Evolutionary conservation across 2,113 vertebrate species (phyloP).

Genomic region (Carettochelys insculpta): DNA sequence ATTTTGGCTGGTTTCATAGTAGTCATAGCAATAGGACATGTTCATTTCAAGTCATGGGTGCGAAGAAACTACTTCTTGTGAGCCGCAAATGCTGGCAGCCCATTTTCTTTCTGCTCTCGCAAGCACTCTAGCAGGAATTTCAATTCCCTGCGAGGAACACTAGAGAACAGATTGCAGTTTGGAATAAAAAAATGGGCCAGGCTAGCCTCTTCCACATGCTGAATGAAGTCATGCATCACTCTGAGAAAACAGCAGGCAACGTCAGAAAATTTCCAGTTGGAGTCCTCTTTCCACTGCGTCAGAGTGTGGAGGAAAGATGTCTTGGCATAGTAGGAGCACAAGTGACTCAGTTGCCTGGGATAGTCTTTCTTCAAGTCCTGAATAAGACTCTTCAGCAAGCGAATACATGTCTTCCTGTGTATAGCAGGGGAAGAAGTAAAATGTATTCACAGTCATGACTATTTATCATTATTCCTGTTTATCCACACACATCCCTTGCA

Average conservation of each 20-base stretch:
- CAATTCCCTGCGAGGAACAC: conserved; percentile 42
- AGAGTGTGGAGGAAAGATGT: conserved; percentile 70
- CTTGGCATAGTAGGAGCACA: conserved; percentile 74
- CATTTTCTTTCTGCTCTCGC: conserved; percentile 53
- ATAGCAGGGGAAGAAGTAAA: background rate
- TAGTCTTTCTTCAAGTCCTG: conserved; percentile 62
- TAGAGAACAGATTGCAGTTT: conserved; percentile 62
- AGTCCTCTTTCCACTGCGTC: conserved; percentile 42
- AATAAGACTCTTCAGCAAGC: conserved; percentile 68
- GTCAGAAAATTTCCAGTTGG: conserved; percentile 40
- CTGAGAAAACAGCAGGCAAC: conserved; percentile 65
- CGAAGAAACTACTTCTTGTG: background rate
- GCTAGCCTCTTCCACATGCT: background rate
- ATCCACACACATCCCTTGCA: background rate
- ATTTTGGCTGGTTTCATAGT: background rate
- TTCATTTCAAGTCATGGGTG: background rate
- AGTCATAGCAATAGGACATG: background rate
- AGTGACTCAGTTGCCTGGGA: conserved; percentile 54
- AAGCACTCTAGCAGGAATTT: conserved; percentile 53
- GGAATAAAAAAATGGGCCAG: conserved; percentile 72
- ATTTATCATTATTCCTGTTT: background rate
- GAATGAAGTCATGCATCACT: conserved; percentile 59
- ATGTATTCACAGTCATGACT: background rate
- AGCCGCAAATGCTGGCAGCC: background rate
- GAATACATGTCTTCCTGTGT: conserved; percentile 60